Base-by-base conservation (phyloP, 2,797 vertebrate species). In the Sciaenops ocellatus region DNA sequence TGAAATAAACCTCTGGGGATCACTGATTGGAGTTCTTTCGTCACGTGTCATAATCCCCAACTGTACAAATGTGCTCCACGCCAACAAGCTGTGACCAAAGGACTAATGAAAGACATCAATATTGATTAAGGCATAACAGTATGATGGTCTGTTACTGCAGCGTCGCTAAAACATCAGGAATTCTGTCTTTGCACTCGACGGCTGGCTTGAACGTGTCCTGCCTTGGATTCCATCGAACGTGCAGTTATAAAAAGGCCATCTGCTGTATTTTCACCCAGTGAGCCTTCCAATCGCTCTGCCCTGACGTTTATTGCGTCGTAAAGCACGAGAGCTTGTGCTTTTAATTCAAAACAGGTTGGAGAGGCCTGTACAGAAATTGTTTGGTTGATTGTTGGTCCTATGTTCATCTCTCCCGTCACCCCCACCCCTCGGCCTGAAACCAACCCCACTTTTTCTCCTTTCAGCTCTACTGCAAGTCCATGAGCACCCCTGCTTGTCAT, bases 231-330 rank as follows among this genome's bases (percentile, higher is more conserved):
- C 77, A 73, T 85, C 78, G 62, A 59, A 83, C 12, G 26, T 18
- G 9, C 51, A 48, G 41, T 50, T 59, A 63, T 80, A 78, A 86
- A 82, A 83, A 51, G 28, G 42, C 79, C 77, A 81, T 86, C 80
- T 85, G 83, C 75, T 69, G 78, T 69, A 1, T 83, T 54, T 44
- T 62, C 65, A 56, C 63, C 8, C 63, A 0, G 55, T 51, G 72
- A 50, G 82, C 52, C 75, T 52, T 68, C 34, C n/a, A 59, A 52
- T 82, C 55, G 44, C 67, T 20, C 34, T 6, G 1, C 50, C 38
- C 51, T 75, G 50, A 85, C 20, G 18, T 89, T 91, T 86, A 91
- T 66, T 67, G 68, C 18, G 0, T 78, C 76, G 71, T 89, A 92
- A 87, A 89, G 88, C 70, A 26, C 2, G 2, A 80, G 85, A 86